Base-by-base conservation (phyloP, 2,113 vertebrate genomes). In the Xenus cinereus region DNA sequence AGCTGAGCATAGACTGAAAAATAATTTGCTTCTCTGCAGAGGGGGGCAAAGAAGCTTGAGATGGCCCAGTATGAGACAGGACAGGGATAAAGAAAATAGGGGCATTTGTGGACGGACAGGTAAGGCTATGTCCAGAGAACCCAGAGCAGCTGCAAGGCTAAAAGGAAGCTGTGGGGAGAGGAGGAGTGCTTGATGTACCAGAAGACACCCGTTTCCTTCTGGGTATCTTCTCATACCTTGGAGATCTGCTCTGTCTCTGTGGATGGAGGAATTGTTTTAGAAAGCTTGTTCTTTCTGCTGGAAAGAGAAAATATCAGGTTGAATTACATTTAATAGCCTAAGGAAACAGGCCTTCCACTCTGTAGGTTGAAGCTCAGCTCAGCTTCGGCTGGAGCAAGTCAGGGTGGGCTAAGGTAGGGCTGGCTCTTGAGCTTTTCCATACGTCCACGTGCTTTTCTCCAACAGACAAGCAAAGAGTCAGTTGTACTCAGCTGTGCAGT, bases 401-500 rank as follows among this genome's bases (percentile, higher is more conserved):
- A 46, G 22, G 66, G 21, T 46, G 30, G 21, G 14, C 41, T 64
- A 63, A 53, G 22, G 20, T 1, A 54, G 32, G 15, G 10, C 1
- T 77, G 68, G n/a, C 22, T 48, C 27, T 43, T 56, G 15, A 74
- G 19, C 14, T 87, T 63, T 83, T 39, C 74, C 45, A 23, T 0
- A 2, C 0, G 0, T 46, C 33, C 8, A 7, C 30, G 17, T 30
- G n/a, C 32, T 45, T 67, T 43, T 59, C 14, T 53, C 59, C 76
- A 27, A 45, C 32, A 86, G 12, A 32, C 30, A 33, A 84, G 33
- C 27, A 20, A 39, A 43, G 66, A 87, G 32, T 41, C 57, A 48
- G 15, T 19, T 19, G 15, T 39, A 32, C 19, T 74, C 66, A 69
- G 39, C 39, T 69, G 45, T 64, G 35, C 28, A 23, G 37, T 23